Percentiles rank a stretch among this genome's conserved stretches.
Evolutionary conservation across 1,140 invertebrate genomes (phyloP).

Genomic region (Dendroctonus ponderosae): DNA sequence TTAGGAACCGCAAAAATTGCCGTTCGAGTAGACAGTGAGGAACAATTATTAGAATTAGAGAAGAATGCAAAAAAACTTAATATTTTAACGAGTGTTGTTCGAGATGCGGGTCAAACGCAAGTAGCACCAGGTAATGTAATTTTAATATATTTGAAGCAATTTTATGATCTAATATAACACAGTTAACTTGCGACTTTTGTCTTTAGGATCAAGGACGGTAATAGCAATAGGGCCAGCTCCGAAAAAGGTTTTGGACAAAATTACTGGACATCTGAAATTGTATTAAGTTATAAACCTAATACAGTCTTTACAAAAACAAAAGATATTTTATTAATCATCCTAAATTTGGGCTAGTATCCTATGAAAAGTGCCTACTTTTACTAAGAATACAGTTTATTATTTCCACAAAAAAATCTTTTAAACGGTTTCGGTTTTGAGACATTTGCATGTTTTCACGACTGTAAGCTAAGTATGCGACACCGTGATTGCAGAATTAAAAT

Average conservation of each 20-base stretch:
- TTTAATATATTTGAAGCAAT: constrained; percentile 2
- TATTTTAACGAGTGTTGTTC: constrained; percentile 70
- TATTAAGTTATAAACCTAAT: constrained; percentile 55
- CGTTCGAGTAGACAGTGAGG: constrained; percentile 61
- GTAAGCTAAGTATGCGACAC: too few relatives aligned
- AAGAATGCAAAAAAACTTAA: constrained; percentile 66
- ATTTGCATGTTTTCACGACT: too few relatives aligned
- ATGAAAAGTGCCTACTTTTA: too few relatives aligned
- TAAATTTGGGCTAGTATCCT: too few relatives aligned
- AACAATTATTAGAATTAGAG: constrained; percentile 64
- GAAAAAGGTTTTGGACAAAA: constrained; percentile 69
- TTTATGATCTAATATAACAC: not conserved
- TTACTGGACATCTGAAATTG: constrained; percentile 87
- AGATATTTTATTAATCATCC: too few relatives aligned
- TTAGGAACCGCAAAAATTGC: constrained; percentile 54
- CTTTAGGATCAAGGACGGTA: constrained; percentile 70
- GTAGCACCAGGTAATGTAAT: constrained; percentile 65
- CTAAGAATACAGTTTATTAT: too few relatives aligned
- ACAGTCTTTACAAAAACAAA: too few relatives aligned
- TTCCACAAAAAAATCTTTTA: too few relatives aligned
- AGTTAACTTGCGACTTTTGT: not conserved
- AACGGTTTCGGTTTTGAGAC: too few relatives aligned
- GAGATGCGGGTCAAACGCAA: constrained; percentile 90
- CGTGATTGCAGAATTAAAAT: too few relatives aligned
- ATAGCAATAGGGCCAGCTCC: constrained; percentile 87